phyloP scores from a whole-genome alignment of 2,113 vertebrate genomes.

The Corythoichthys intestinalis region DNA sequence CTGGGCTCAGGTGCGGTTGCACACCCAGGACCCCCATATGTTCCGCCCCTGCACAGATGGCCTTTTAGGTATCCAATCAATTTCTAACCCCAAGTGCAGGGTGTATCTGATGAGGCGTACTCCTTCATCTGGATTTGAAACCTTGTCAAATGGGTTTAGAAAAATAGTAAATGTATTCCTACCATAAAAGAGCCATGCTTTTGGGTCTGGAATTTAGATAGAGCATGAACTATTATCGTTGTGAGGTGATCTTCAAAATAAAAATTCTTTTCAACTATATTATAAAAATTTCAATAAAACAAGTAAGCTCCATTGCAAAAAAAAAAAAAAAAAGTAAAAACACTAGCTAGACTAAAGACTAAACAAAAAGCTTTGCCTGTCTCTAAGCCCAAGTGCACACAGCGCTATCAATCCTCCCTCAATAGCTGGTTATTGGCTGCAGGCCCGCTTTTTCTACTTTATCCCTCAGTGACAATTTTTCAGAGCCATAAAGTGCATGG shows the following conservation, averaged over 20 bases:
- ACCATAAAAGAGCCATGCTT: neutral
- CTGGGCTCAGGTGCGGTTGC: no score
- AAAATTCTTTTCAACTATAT: neutral
- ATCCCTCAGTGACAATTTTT: constrained; percentile 27
- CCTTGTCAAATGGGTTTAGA: neutral
- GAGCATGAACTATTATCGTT: neutral
- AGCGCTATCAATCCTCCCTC: constrained; percentile 13
- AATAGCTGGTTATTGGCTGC: constrained; percentile 13
- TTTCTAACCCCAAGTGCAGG: no score
- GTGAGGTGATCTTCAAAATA: neutral
- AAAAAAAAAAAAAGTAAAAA: constrained; percentile 3
- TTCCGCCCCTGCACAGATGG: neutral
- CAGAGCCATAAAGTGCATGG: neutral
- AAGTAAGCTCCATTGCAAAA: neutral
- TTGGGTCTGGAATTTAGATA: neutral
- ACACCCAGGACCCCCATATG: no score
- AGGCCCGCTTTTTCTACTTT: constrained; percentile 24
- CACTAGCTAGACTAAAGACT: constrained; percentile 3
- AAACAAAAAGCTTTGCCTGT: constrained; percentile 17
- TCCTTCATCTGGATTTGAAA: neutral
- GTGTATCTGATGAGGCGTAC: neutral
- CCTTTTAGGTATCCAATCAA: neutral
- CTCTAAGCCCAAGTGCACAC: constrained; percentile 17
- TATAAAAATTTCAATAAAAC: neutral
- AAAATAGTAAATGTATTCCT: neutral